phyloP scores from a whole-genome alignment of 2,797 vertebrate species.

The Zalophus californianus region DNA sequence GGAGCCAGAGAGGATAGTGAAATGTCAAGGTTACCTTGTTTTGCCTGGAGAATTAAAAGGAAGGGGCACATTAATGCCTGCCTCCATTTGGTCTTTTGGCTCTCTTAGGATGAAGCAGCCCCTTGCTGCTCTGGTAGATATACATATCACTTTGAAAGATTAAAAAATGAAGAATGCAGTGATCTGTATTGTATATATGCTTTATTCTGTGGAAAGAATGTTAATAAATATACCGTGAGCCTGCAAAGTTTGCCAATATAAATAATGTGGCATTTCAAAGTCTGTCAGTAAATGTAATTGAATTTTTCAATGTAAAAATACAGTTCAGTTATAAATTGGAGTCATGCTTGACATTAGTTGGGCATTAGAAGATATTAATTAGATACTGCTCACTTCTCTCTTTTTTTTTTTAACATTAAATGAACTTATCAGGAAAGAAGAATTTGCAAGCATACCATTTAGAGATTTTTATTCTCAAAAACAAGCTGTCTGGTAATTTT shows the following conservation, averaged over 20 bases:
- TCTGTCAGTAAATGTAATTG: conserved; percentile 88
- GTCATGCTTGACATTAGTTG: conserved; percentile 86
- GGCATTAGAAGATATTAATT: conserved; percentile 88
- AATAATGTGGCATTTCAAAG: conserved; percentile 89
- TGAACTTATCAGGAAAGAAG: conserved; percentile 83
- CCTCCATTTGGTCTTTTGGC: conserved; percentile 85
- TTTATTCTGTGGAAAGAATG: conserved; percentile 85
- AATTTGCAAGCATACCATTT: conserved; percentile 85
- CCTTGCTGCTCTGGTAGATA: conserved; percentile 78
- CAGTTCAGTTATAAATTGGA: conserved; percentile 87
- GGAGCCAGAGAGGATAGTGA: conserved; percentile 71
- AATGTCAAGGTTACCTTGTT: conserved; percentile 89
- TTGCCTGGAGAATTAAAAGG: conserved; percentile 84
- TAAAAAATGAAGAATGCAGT: conserved; percentile 88
- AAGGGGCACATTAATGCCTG: conserved; percentile 83
- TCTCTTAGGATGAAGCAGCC: conserved; percentile 78
- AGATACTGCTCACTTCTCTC: conserved; percentile 80
- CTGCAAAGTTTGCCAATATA: conserved; percentile 87
- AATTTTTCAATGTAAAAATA: conserved; percentile 89
- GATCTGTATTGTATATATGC: conserved; percentile 87
- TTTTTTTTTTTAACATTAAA: conserved; percentile 83
- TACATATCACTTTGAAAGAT: conserved; percentile 86
- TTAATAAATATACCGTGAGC: conserved; percentile 87
- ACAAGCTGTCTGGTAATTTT: conserved; percentile 85
- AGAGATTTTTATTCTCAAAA: conserved; percentile 85